Conservation (phyloP, 2,888 invertebrate genomes). For the Camponotus fellah region DNA sequence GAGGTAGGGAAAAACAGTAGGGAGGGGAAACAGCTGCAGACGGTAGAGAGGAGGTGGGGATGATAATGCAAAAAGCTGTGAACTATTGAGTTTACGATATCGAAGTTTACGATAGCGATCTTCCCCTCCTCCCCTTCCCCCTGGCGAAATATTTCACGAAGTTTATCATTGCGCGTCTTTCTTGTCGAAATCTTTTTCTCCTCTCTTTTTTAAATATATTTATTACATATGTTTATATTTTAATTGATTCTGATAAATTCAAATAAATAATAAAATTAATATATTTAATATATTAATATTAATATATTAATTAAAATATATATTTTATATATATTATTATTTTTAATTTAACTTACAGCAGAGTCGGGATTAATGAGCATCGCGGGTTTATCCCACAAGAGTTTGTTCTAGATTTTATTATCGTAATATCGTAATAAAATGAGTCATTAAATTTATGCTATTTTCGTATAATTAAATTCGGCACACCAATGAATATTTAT, state of each 20-base stretch:
- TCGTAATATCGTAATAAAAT: background rate
- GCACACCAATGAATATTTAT: conserved; percentile 14
- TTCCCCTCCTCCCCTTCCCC: background rate
- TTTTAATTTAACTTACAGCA: background rate
- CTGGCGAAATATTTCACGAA: background rate
- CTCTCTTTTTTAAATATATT: background rate
- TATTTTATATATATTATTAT: background rate
- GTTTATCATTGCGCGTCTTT: background rate
- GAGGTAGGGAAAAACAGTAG: conserved; percentile 38
- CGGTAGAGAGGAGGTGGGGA: conserved; percentile 47
- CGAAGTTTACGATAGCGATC: conserved; percentile 6
- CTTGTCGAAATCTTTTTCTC: background rate
- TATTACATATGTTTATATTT: background rate
- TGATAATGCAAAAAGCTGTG: conserved; percentile 38
- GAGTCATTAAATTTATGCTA: conserved; percentile 11
- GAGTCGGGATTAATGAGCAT: background rate
- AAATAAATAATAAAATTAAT: too few relatives aligned
- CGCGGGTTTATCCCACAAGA: background rate
- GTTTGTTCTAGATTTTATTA: background rate
- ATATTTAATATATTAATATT: too few relatives aligned
- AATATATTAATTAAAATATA: too few relatives aligned
- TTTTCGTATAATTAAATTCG: conserved; percentile 9
- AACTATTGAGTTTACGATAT: conserved; percentile 1
- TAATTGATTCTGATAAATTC: background rate
- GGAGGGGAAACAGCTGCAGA: conserved; percentile 42